Base-by-base conservation (phyloP, 2,888 invertebrate genomes). In the Megalurothrips usitatus region DNA sequence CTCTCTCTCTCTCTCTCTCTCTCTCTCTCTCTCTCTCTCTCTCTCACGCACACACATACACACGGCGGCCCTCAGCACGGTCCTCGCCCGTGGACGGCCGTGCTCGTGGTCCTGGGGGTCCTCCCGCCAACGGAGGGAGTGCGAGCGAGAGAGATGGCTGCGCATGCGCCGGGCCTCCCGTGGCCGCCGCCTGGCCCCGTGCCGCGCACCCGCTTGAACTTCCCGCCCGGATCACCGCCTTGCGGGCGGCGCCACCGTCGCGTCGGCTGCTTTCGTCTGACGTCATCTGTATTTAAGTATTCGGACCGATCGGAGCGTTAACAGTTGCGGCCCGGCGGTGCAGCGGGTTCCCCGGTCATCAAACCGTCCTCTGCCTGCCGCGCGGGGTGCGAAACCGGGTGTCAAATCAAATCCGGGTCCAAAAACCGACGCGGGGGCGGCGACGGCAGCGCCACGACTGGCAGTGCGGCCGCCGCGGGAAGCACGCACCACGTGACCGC, bases 181-280 rank as follows among this genome's bases (percentile, higher is more conserved):
- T n/a, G n/a, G n/a, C n/a, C n/a, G n/a, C 52, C 52, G 19, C 4
- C 81, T 81, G 17, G 81, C 34, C 2, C 34, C 6, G 78, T 34
- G 63, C 58, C 63, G 28, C 79, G 52, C 79, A 43, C 58, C 28
- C 17, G 79, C 80, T 82, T 83, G 79, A 83, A 83, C 81, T 48
- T 80, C 80, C 14, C 78, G 83, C 34, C 84, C 83, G 79, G 81
- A n/a, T 82, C 83, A 6, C 80, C 78, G 1, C 81, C 80, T 26
- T 86, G 85, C 6, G 83, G 84, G 23, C 83, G 23, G 68, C 68
- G 6, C 23, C 68, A 12, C 68, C 23, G 9, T 23, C n/a, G 68
- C 26, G 68, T 75, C 68, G 68, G 68, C 68, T 75, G 68, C 68
- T 26, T 9, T 26, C 23, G 8, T 26, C 23, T 75, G 68, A 75